These are phyloP conservation scores for Salvelinus sp. DNA, from an alignment of 2,113 vertebrate species.

Conservation along the genomic window DNA sequence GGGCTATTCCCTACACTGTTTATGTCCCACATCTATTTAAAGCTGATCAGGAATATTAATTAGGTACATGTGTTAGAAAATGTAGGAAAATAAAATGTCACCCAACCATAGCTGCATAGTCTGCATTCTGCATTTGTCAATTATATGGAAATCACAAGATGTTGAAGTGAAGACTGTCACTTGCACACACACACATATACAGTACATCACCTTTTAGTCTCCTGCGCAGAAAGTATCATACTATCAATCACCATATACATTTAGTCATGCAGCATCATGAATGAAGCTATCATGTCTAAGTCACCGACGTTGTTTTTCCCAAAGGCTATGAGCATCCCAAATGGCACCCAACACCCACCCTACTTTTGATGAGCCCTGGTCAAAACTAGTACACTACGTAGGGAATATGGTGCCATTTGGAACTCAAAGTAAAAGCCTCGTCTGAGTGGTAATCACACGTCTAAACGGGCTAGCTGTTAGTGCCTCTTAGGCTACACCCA, in stretches of 20 bases:
- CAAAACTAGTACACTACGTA: no score
- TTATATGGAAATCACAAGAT: no score
- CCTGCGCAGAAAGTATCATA: not conserved
- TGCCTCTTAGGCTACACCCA: not conserved
- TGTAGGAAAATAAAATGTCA: no score
- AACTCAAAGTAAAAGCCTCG: not conserved
- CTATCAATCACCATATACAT: not conserved
- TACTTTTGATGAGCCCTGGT: no score
- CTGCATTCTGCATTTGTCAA: no score
- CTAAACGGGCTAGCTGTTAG: not conserved
- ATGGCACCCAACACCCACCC: no score
- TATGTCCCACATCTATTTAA: not conserved
- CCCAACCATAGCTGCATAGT: no score
- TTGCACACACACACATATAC: no score
- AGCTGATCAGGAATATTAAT: not conserved
- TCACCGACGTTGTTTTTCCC: not conserved
- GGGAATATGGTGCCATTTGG: not conserved
- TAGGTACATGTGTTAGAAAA: not conserved
- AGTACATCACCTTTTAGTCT: not conserved
- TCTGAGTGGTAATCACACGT: not conserved
- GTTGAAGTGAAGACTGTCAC: no score
- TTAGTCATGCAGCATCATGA: not conserved
- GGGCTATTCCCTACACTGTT: not conserved
- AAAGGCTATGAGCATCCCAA: not conserved
- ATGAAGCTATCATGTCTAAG: not conserved